Conservation (phyloP, 2,113 vertebrate genomes). For the Pteropus alecto region DNA sequence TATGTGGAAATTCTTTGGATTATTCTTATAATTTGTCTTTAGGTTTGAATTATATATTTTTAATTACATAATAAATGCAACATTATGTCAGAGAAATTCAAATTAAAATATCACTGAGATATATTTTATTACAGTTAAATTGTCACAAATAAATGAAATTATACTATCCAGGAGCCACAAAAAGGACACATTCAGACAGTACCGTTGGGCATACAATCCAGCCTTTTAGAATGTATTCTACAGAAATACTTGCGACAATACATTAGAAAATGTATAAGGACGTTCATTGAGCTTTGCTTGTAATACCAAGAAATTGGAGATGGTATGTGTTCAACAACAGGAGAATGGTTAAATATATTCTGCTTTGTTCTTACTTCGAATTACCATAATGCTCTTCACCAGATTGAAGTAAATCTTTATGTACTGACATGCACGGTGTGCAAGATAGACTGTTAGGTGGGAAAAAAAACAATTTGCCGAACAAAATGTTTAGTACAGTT, state of each 20-base stretch:
- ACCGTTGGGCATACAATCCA: neutral
- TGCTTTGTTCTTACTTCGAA: constrained; percentile 28
- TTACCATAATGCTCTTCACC: constrained; percentile 11
- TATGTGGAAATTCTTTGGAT: neutral
- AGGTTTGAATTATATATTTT: constrained; percentile 13
- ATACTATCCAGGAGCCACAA: neutral
- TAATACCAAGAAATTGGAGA: neutral
- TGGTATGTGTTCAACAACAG: neutral
- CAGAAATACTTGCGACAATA: neutral
- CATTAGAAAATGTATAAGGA: neutral
- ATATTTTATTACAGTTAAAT: neutral
- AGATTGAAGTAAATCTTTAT: constrained; percentile 13
- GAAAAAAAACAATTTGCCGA: neutral
- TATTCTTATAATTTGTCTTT: neutral
- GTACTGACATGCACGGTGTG: neutral
- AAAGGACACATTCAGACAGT: neutral
- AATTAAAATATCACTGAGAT: neutral
- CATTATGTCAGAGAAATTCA: neutral
- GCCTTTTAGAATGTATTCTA: neutral
- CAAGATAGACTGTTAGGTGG: neutral
- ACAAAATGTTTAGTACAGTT: constrained; percentile 15
- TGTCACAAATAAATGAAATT: constrained; percentile 14
- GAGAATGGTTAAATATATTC: neutral
- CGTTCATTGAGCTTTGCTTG: neutral
- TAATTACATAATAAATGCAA: neutral